These are phyloP conservation scores for Torymus tubicola DNA, from an alignment of 2,888 invertebrate genomes.

Conservation along the genomic window DNA sequence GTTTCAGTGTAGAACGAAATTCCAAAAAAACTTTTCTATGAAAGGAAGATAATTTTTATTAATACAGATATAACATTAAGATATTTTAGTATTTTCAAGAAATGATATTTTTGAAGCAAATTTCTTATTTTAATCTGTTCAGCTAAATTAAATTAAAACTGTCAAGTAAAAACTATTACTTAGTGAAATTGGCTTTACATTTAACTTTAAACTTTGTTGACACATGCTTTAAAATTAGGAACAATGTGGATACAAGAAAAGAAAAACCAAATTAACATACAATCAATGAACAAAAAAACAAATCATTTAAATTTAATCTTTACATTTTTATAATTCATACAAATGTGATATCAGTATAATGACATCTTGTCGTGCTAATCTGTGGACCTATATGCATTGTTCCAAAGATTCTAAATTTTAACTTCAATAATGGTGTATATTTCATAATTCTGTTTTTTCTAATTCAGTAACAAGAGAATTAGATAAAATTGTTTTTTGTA, in stretches of 20 bases:
- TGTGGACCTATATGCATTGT: neutral
- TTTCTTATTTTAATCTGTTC: conserved; percentile 37
- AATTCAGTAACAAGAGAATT: no score
- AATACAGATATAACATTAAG: no score
- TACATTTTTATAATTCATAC: neutral
- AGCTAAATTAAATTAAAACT: conserved; percentile 36
- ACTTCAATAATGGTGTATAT: no score
- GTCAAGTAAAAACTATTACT: conserved; percentile 19
- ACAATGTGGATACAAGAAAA: no score
- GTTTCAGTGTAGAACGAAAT: neutral
- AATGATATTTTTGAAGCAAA: conserved; percentile 25
- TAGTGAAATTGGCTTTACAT: conserved; percentile 30
- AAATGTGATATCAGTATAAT: conserved; percentile 8
- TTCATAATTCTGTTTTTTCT: no score
- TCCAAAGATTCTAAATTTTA: no score
- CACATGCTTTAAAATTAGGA: neutral
- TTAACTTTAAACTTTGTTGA: neutral
- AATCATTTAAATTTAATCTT: neutral
- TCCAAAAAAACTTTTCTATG: no score
- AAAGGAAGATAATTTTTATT: no score
- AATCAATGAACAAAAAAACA: neutral
- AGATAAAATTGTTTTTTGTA: no score
- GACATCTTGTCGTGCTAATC: neutral
- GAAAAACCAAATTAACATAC: no score
- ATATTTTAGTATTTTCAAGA: conserved; percentile 1